Percentiles rank a stretch among this genome's conserved stretches.
Conservation (phyloP, 2,113 vertebrate genomes). For the Xyrauchen texanus region DNA sequence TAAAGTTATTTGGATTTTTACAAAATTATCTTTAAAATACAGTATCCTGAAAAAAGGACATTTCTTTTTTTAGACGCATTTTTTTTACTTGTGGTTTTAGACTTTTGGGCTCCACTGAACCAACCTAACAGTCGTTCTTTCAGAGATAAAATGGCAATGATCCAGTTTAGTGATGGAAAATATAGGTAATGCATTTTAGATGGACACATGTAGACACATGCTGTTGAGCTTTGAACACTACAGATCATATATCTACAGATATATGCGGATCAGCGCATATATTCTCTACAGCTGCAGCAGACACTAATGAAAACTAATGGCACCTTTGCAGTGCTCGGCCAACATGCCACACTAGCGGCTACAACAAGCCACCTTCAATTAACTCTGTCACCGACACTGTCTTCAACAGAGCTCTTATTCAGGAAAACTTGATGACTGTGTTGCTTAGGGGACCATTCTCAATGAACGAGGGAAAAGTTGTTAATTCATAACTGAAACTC, state of each 20-base stretch:
- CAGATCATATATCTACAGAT: no score
- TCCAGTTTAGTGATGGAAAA: background rate
- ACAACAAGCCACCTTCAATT: slow-evolving; percentile 50
- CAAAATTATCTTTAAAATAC: no score
- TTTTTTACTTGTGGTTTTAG: no score
- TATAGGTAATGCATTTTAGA: slow-evolving; percentile 6
- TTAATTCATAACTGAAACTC: slow-evolving; percentile 14
- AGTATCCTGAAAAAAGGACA: no score
- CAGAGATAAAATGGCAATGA: background rate
- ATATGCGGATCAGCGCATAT: background rate
- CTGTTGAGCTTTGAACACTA: background rate
- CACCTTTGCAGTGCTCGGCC: background rate
- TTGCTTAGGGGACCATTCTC: slow-evolving; percentile 26
- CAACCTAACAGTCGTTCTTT: no score
- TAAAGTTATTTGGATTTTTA: no score
- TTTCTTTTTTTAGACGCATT: no score
- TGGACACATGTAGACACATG: background rate
- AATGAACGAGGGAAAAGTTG: background rate
- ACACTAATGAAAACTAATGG: slow-evolving; percentile 55
- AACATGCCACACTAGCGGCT: slow-evolving; percentile 37
- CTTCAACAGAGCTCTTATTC: slow-evolving; percentile 38
- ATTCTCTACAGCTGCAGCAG: slow-evolving; percentile 4
- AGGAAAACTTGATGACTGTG: slow-evolving; percentile 11
- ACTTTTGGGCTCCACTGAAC: no score
- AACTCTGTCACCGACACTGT: slow-evolving; percentile 26